Evolutionary conservation across 2,113 vertebrate genomes (phyloP).

Genomic region (Centropus bengalensis): DNA sequence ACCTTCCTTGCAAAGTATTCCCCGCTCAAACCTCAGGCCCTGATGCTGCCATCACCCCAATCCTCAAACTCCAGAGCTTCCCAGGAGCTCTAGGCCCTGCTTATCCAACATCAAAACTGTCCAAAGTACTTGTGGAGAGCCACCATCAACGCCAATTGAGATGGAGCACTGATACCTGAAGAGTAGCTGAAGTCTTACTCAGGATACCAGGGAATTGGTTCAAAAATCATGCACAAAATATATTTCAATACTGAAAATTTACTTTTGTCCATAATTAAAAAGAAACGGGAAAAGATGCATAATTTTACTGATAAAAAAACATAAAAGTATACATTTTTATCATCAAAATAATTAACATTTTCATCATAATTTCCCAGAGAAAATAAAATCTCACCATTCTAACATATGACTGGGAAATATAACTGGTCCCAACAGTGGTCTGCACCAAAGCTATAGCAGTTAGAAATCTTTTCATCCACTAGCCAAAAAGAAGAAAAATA

Average conservation of each 20-base stretch:
- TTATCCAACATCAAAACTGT: not conserved
- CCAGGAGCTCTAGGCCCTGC: not conserved
- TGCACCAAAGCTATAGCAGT: not conserved
- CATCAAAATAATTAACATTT: not conserved
- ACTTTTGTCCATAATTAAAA: not conserved
- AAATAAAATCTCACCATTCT: not conserved
- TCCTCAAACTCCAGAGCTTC: not conserved
- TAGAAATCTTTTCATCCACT: not conserved
- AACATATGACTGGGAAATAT: not conserved
- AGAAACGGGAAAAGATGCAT: not conserved
- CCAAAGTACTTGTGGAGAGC: not conserved
- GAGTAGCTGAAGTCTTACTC: not conserved
- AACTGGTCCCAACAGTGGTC: not conserved
- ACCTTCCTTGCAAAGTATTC: not conserved
- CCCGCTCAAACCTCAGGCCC: not conserved
- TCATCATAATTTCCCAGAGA: not conserved
- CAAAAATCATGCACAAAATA: not conserved
- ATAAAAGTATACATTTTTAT: not conserved
- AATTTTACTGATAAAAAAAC: not conserved
- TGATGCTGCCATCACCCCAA: not conserved
- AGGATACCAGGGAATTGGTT: not conserved
- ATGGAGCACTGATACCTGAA: not conserved
- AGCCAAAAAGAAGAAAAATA: not conserved
- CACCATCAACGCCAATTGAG: accelerated
- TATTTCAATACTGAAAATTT: not conserved